A percentile compares a stretch with the other conserved stretches of the same genome.
Conservation (phyloP, 2,888 invertebrate species). For the Aleiodes testaceus region DNA sequence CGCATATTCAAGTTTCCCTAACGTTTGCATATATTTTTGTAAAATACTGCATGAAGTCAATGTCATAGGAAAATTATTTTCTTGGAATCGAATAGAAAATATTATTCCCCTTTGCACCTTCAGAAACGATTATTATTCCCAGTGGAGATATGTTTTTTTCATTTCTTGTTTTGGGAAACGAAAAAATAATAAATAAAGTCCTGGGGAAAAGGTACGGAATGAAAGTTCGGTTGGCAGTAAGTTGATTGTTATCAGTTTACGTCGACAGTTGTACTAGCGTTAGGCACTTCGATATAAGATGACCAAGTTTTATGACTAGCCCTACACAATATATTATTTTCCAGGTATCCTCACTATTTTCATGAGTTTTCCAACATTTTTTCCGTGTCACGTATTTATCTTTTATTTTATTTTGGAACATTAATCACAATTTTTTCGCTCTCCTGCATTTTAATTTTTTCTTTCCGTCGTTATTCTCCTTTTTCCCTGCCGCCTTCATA, state of each 20-base stretch:
- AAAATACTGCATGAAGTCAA: too few relatives aligned
- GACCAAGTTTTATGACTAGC: constrained; percentile 39
- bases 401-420: not conserved
- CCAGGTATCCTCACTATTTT: constrained; percentile 2
- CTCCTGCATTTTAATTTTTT: too few relatives aligned
- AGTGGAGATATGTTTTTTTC: not conserved
- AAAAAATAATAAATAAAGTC: not conserved
- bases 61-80: too few relatives aligned
- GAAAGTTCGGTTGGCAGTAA: constrained; percentile 29
- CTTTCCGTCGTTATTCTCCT: too few relatives aligned
- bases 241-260: constrained; percentile 50
- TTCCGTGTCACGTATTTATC: not conserved
- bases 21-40: too few relatives aligned
- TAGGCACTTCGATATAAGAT: constrained; percentile 33
- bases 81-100: too few relatives aligned
- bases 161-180: not conserved
- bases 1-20: too few relatives aligned
- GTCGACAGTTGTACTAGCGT: constrained; percentile 44
- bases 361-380: constrained; percentile 2
- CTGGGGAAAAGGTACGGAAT: not conserved
- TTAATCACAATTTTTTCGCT: too few relatives aligned
- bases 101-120: not conserved
- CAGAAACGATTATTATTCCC: constrained; percentile 8
- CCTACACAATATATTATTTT: constrained; percentile 7
- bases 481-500: too few relatives aligned